These are phyloP conservation scores for Nerophis lumbriciformis DNA, from an alignment of 2,113 vertebrate species.

Conservation along the genomic window DNA sequence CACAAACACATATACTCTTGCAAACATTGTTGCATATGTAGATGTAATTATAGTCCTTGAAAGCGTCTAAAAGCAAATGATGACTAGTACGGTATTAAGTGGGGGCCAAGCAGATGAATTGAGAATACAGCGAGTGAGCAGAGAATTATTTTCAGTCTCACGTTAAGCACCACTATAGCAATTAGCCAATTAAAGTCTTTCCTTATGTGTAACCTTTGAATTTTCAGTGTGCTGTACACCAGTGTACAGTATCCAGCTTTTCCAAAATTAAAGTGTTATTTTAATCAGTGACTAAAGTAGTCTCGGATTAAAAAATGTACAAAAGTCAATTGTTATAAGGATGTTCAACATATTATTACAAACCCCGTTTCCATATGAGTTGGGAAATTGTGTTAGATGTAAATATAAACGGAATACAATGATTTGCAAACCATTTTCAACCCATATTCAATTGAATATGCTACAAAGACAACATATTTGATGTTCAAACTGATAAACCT, in stretches of 20 bases:
- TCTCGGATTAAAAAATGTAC: too few species aligned
- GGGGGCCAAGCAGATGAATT: not conserved
- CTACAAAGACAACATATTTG: too few species aligned
- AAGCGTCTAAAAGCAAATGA: not conserved
- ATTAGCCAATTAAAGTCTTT: not conserved
- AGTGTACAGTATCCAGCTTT: not conserved
- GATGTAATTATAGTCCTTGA: slow-evolving; percentile 1
- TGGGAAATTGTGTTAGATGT: too few species aligned
- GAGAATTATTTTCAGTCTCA: not conserved
- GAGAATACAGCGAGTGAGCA: not conserved
- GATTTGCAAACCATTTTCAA: too few species aligned
- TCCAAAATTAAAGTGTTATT: too few species aligned
- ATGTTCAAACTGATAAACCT: too few species aligned
- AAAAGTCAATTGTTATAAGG: too few species aligned
- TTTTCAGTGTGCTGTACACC: not conserved
- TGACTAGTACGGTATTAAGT: not conserved
- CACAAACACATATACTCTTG: not conserved
- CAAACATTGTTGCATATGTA: not conserved
- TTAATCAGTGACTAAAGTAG: too few species aligned
- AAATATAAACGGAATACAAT: too few species aligned
- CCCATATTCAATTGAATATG: too few species aligned
- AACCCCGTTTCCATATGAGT: too few species aligned
- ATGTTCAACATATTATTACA: too few species aligned
- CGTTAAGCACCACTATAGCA: not conserved
- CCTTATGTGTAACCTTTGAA: not conserved